Percentiles rank a stretch among this genome's conserved stretches.
phyloP scores from a whole-genome alignment of 2,888 invertebrate genomes.

The Acronicta psi region DNA sequence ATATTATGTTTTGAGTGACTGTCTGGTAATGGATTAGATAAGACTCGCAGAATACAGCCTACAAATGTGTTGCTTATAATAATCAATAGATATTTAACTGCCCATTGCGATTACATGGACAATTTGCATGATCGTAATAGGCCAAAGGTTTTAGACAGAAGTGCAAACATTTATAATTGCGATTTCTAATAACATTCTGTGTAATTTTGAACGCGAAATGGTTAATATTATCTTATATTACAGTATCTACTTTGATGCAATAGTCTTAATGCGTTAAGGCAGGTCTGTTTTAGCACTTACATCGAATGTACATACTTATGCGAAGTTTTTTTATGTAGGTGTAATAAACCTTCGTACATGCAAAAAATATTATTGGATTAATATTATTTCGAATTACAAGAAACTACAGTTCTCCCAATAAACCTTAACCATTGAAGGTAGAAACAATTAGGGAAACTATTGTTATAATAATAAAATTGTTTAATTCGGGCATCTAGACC shows the following conservation, averaged over 20 bases:
- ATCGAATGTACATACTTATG: background rate
- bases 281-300: conserved; percentile 33
- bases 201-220: conserved; percentile 37
- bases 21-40: conserved; percentile 59
- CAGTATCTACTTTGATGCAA: conserved; percentile 41
- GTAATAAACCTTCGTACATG: no score
- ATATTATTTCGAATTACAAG: no score
- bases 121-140: conserved; percentile 68
- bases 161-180: conserved; percentile 66
- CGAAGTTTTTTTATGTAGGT: no score
- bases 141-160: conserved; percentile 68
- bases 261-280: conserved; percentile 30
- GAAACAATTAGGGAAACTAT: no score
- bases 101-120: conserved; percentile 47
- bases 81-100: conserved; percentile 65
- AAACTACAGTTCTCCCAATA: no score
- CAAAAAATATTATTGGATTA: no score
- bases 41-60: conserved; percentile 51
- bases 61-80: conserved; percentile 67
- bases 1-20: conserved; percentile 42
- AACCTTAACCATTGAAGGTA: no score
- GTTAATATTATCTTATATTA: conserved; percentile 42
- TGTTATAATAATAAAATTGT: no score
- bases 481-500: no score
- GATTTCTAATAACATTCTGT: conserved; percentile 44